phyloP scores from a whole-genome alignment of 2,888 invertebrate species.

The Pyralis farinalis region DNA sequence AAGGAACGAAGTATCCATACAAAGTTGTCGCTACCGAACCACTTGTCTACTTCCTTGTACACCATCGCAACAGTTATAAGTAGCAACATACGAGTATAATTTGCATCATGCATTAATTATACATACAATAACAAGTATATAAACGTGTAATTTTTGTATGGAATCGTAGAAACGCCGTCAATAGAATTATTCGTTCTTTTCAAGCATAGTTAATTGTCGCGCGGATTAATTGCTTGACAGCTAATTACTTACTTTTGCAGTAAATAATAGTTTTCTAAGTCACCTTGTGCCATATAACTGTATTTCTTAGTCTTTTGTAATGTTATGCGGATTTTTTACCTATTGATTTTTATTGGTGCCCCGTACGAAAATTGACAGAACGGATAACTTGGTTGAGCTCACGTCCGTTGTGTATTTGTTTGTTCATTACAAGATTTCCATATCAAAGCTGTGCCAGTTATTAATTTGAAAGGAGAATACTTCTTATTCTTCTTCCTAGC shows the following conservation, averaged over 20 bases:
- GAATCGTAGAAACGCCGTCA: conserved; percentile 25
- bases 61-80: not conserved
- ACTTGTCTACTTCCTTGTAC: not conserved
- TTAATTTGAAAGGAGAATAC: too few species aligned
- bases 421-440: too few species aligned
- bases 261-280: not conserved
- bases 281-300: not conserved
- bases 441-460: too few species aligned
- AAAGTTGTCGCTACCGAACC: not conserved
- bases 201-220: conserved; percentile 23
- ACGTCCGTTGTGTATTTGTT: too few species aligned
- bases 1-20: too few species aligned
- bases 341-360: not conserved
- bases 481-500: too few species aligned
- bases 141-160: conserved; percentile 17
- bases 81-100: not conserved
- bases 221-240: not conserved
- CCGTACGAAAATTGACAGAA: too few species aligned
- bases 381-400: too few species aligned
- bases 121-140: conserved; percentile 13
- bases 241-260: not conserved
- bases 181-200: conserved; percentile 34
- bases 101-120: conserved; percentile 11
- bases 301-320: too few species aligned
- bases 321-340: too few species aligned